Base-by-base conservation (phyloP, 2,113 vertebrate species). In the Ochotona curzoniae region DNA sequence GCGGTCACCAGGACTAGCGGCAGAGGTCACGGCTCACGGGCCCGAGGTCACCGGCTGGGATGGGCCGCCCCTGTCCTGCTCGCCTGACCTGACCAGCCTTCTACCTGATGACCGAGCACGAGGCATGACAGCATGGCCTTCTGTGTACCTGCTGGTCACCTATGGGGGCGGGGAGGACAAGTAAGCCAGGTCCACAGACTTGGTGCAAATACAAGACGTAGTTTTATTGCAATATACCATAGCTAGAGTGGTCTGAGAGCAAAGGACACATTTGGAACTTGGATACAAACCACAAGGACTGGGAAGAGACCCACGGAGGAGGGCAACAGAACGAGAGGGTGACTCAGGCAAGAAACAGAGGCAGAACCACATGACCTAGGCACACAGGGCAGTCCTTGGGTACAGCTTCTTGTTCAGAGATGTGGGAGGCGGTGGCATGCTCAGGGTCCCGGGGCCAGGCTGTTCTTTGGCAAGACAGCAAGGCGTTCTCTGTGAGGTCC, bases 231-330 rank as follows among this genome's bases (percentile, higher is more conserved):
- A 98, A 98, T 98, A 98, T 97, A 98, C 94, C 92, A 90, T 96
- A 98, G 98, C 97, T 98, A 95, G 76, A 98, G 98, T 99, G 99
- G 99, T 98, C 98, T 97, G 98, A 98, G 98, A 96, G 93, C 95
- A 90, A 1, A 97, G 98, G 98, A 98, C 98, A 98, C 95, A 84
- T 97, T 98, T 97, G 96, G 98, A 98, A 96, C 95, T 84, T 97
- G 96, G 93, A 83, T 93, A 98, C 97, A 97, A 86, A 97, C 97
- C 93, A 98, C 97, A 97, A 97, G 97, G 96, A 91, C 96, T 93
- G 90, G 23, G 96, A 95, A 96, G 96, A 97, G 96, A 89, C 96
- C 95, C 4, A 97, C 90, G 96, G 88, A 67, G 96, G 95, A 69
- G 82, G 95, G 90, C 81, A 83, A 94, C 91, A 64, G 82, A 91